Evolutionary conservation across 2,888 invertebrate species (phyloP).

Genomic region (Hypsopygia costalis): DNA sequence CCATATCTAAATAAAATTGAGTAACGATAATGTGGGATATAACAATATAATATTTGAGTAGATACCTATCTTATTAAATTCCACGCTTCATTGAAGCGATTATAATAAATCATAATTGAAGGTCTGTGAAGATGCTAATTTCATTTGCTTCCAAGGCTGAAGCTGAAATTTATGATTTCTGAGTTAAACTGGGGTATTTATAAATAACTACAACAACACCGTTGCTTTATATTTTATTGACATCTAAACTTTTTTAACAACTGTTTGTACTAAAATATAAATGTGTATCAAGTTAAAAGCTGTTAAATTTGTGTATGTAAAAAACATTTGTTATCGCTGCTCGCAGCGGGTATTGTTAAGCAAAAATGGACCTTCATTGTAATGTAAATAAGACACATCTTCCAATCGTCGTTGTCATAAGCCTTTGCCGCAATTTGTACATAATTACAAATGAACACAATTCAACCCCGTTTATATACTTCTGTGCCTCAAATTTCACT

Average conservation of each 20-base stretch:
- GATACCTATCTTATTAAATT: too few species aligned
- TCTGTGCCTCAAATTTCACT: constrained; percentile 1
- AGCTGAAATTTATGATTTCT: too few species aligned
- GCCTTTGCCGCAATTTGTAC: constrained; percentile 28
- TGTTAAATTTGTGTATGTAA: constrained; percentile 62
- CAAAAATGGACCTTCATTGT: constrained; percentile 52
- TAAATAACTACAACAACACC: constrained; percentile 23
- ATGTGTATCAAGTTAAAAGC: constrained; percentile 72
- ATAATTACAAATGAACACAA: constrained; percentile 42
- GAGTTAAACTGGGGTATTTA: background rate
- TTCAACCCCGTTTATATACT: constrained; percentile 50
- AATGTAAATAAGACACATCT: constrained; percentile 47
- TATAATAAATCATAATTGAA: too few species aligned
- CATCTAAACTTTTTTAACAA: constrained; percentile 77
- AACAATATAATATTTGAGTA: too few species aligned
- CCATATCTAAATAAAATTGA: too few species aligned
- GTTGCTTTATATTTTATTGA: constrained; percentile 68
- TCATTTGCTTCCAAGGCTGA: too few species aligned
- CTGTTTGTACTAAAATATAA: constrained; percentile 79
- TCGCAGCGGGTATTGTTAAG: constrained; percentile 56
- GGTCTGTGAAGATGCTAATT: too few species aligned
- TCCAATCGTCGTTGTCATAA: constrained; percentile 44
- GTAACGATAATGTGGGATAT: too few species aligned
- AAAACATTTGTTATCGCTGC: constrained; percentile 61
- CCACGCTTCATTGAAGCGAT: too few species aligned